A percentile compares a stretch with the other conserved stretches of the same genome.
These are phyloP conservation scores for Ctenopoma kingsleyae DNA, from an alignment of 2,797 vertebrate genomes.

Conservation along the genomic window DNA sequence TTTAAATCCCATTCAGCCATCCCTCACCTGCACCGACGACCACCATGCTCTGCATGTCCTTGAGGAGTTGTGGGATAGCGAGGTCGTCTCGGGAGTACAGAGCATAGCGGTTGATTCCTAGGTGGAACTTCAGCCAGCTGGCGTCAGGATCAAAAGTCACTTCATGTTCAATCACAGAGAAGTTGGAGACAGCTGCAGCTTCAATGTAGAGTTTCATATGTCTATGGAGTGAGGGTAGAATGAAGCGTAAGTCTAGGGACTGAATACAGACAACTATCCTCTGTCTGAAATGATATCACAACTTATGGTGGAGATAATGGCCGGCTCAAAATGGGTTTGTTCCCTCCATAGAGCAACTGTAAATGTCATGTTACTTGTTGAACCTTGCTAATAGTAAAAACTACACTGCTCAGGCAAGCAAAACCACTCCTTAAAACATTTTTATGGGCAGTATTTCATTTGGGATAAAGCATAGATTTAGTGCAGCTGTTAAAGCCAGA, in stretches of 20 bases:
- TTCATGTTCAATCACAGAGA: slow-evolving; percentile 71
- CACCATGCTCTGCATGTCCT: slow-evolving; percentile 82
- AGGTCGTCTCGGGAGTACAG: slow-evolving; percentile 89
- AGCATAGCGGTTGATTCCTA: slow-evolving; percentile 90
- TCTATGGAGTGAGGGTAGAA: slow-evolving; percentile 55
- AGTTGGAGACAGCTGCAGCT: slow-evolving; percentile 74
- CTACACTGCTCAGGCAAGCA: background rate
- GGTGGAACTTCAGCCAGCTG: slow-evolving; percentile 94
- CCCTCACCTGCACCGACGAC: slow-evolving; percentile 88
- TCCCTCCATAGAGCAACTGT: background rate
- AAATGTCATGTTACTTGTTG: background rate
- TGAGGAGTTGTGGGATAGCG: slow-evolving; percentile 81
- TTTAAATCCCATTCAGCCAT: background rate
- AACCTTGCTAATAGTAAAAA: background rate
- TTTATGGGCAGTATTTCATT: slow-evolving; percentile 31
- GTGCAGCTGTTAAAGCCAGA: background rate
- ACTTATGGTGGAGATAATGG: background rate
- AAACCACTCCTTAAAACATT: slow-evolving; percentile 7
- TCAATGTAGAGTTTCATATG: slow-evolving; percentile 80
- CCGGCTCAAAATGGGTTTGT: background rate
- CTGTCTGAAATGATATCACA: background rate
- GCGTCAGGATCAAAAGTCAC: slow-evolving; percentile 83
- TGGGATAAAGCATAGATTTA: slow-evolving; percentile 24
- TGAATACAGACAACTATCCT: background rate
- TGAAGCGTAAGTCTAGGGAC: background rate